Evolutionary conservation across 2,797 vertebrate species (phyloP), one percentile per base, ranked within the genome.

Genomic region (Ispidina picta): DNA sequence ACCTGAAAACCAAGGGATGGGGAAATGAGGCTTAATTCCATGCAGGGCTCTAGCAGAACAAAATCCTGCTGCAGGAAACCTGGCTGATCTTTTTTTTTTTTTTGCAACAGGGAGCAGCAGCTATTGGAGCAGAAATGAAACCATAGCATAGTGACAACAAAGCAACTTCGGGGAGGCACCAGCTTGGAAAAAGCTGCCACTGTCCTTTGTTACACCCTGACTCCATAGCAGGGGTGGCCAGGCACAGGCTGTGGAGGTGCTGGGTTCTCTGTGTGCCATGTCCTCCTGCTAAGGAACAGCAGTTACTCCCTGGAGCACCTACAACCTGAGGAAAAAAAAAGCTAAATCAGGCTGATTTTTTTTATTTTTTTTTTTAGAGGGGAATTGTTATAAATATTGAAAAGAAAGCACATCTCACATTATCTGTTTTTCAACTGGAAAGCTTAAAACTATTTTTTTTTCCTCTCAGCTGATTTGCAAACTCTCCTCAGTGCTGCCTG

Each of bases 71-170:
- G 13, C 54, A 76, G 86, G 33, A 92, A 94, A 81, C 60, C 86
- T 74, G 55, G 80, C 83, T 93, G 95, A 76, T 72, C 62, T 89
- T 49, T 49, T 12, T 82, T 26, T 49, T 49, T 49, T 51, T 81
- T 83, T 85, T 82, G 52, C 86, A 88, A 68, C 81, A 70, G 73
- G 85, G 89, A 92, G 92, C 39, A 79, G 94, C 58, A 56, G 76
- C 66, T 96, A 94, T 73, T 77, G 89, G 90, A 94, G 94, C 73
- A 94, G 91, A 92, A 96, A 63, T 90, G 88, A 90, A 52, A 15
- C 12, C 26, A 48, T 13, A 59, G 58, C 84, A 83, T 82, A 89
- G 48, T 25, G 72, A 79, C 92, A 95, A 81, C 69, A 62, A 96
- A 94, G 71, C 31, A 83, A 80, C 69, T 62, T 77, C 87, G 75